phyloP scores from a whole-genome alignment of 2,797 vertebrate genomes.

The Eutrigla gurnardus region DNA sequence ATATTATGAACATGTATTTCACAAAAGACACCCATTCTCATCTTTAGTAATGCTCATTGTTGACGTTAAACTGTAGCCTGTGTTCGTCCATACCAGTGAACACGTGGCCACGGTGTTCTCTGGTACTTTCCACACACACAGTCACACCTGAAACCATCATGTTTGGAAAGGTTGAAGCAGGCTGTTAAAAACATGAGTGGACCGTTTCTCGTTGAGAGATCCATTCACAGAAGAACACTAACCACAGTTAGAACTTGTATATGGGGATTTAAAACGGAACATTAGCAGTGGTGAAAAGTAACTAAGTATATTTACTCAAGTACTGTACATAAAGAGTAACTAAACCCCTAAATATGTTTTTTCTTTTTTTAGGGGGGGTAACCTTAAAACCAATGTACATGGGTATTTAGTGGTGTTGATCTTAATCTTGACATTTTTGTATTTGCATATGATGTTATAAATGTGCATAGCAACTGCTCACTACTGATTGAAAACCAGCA shows the following conservation, averaged over 20 bases:
- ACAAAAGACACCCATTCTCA: not conserved
- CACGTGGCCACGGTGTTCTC: constrained; percentile 5
- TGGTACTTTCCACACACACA: constrained; percentile 21
- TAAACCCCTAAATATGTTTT: no score
- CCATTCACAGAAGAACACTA: not conserved
- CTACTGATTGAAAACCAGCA: no score
- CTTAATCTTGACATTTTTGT: no score
- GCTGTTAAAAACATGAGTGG: not conserved
- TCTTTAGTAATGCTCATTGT: not conserved
- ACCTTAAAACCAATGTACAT: no score
- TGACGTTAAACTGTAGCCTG: not conserved
- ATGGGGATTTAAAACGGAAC: not conserved
- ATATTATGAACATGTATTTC: not conserved
- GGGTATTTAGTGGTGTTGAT: no score
- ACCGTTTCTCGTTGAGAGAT: not conserved
- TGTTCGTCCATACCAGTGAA: no score
- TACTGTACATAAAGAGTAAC: not conserved
- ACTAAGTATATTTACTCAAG: not conserved
- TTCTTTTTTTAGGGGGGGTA: no score
- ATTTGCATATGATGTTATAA: no score
- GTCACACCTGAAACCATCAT: not conserved
- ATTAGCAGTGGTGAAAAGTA: not conserved
- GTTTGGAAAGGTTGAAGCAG: constrained; percentile 9
- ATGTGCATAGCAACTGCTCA: no score
- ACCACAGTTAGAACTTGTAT: not conserved